These are phyloP conservation scores for Litoditis marina DNA, from an alignment of 2,888 invertebrate genomes.

Conservation along the genomic window DNA sequence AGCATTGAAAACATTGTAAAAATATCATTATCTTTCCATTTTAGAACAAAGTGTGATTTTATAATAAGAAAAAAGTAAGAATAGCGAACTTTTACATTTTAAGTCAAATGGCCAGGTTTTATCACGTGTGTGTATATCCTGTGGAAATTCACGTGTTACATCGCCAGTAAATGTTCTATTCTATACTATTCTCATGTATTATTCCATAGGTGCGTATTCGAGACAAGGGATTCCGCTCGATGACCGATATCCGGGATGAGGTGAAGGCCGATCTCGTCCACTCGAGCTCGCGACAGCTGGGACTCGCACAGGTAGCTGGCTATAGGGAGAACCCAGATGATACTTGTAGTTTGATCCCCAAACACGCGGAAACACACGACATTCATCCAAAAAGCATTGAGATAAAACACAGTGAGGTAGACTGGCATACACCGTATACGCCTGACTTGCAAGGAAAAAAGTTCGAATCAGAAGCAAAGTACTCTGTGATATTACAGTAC, in stretches of 20 bases:
- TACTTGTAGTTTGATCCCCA: background rate
- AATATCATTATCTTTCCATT: no score
- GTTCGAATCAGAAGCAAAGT: no score
- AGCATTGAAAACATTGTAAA: no score
- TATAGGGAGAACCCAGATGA: background rate
- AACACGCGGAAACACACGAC: background rate
- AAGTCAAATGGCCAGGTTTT: background rate
- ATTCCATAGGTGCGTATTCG: slow-evolving; percentile 30
- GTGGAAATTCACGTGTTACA: background rate
- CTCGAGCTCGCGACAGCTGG: slow-evolving; percentile 31
- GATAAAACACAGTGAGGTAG: no score
- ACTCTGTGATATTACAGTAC: no score
- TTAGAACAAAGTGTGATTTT: no score
- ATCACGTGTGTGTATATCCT: background rate
- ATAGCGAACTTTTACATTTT: background rate
- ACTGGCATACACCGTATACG: background rate
- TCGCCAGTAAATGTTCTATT: background rate
- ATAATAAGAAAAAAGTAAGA: no score
- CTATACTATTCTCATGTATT: no score
- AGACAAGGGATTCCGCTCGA: slow-evolving; percentile 49
- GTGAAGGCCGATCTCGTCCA: slow-evolving; percentile 56
- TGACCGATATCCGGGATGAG: slow-evolving; percentile 63
- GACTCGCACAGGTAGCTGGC: slow-evolving; percentile 43
- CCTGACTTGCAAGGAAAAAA: no score
- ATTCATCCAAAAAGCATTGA: background rate